Base-by-base conservation (phyloP, 2,888 invertebrate species). In the Dicyrtomina minuta region DNA sequence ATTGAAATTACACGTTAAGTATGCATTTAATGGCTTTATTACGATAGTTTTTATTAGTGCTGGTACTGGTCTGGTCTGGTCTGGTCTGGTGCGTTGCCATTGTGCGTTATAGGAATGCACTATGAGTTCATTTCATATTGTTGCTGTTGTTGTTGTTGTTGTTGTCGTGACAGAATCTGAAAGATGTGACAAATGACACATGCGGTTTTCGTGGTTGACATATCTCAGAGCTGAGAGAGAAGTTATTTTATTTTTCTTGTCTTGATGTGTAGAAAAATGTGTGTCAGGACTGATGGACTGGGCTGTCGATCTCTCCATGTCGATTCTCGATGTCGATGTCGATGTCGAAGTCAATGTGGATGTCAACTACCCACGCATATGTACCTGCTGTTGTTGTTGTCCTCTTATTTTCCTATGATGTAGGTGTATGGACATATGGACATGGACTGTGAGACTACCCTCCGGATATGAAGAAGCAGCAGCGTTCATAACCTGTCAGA, bases 401-500 rank as follows among this genome's bases (percentile, higher is more conserved):
- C 43, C 6, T 17, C 17, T 6, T 12, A 49, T n/a, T 49, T 6
- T n/a, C 17, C 17, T 6, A 6, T 13, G 49, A 49, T 24, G 53
- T 53, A 24, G 20, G 49, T n/a, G n/a, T 8, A 12, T 12, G 12
- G 17, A 12, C 5, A 49, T 6, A 49, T n/a, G 49, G 6, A 49
- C 12, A n/a, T 6, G 17, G 15, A n/a, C 4, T 15, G 24, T 20
- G 27, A 27, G 2, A 17, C 8, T 61, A 2, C 46, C 61, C 61
- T 61, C 26, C 43, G 43, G 61, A 44, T 44, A 44, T 46, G 55
- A 61, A 61, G 49, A 46, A 61, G n/a, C n/a, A n/a, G n/a, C n/a
- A 61, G 49, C 49, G 61, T 44, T 61, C 46, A 61, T 49, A 61
- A 61, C 61, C 61, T 61, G 61, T 46, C 46, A 61, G 49, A 22